A percentile compares a stretch with the other conserved stretches of the same genome.
phyloP scores from a whole-genome alignment of 1,140 invertebrate species.

The Orius insidiosus region DNA sequence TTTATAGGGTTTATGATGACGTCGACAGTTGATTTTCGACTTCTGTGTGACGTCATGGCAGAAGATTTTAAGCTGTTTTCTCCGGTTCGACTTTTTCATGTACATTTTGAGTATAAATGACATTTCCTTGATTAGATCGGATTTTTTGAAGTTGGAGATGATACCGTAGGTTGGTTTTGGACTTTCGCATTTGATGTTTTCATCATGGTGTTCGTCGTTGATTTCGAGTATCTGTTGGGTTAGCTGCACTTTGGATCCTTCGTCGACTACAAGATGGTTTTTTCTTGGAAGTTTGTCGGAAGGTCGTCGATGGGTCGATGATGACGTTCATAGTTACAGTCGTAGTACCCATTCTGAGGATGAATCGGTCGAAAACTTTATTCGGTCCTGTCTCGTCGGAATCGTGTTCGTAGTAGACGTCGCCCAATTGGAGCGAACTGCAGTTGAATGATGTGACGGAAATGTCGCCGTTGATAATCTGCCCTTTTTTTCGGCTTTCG shows the following conservation, averaged over 20 bases:
- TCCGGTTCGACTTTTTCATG: slow-evolving; percentile 4
- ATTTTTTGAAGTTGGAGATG: neutral
- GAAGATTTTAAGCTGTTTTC: slow-evolving; percentile 5
- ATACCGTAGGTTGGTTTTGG: slow-evolving; percentile 1
- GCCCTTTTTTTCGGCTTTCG: neutral
- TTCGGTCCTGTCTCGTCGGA: neutral
- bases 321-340: slow-evolving; percentile 1
- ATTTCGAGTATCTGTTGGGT: neutral
- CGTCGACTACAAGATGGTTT: slow-evolving; percentile 1
- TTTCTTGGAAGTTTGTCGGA: neutral
- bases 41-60: slow-evolving; percentile 7
- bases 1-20: slow-evolving; percentile 5
- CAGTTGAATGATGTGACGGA: slow-evolving; percentile 1
- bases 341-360: neutral
- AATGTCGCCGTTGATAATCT: neutral
- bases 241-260: slow-evolving; percentile 1
- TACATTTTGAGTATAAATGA: slow-evolving; percentile 2
- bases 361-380: slow-evolving; percentile 4
- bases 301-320: slow-evolving; percentile 11
- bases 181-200: slow-evolving; percentile 5
- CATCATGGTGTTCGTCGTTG: slow-evolving; percentile 5
- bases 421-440: neutral
- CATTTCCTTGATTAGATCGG: neutral
- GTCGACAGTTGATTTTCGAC: neutral
- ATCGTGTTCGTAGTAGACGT: slow-evolving; percentile 7